Evolutionary conservation across 2,888 invertebrate genomes (phyloP).

Genomic region (Caenorhabditis plicata): DNA sequence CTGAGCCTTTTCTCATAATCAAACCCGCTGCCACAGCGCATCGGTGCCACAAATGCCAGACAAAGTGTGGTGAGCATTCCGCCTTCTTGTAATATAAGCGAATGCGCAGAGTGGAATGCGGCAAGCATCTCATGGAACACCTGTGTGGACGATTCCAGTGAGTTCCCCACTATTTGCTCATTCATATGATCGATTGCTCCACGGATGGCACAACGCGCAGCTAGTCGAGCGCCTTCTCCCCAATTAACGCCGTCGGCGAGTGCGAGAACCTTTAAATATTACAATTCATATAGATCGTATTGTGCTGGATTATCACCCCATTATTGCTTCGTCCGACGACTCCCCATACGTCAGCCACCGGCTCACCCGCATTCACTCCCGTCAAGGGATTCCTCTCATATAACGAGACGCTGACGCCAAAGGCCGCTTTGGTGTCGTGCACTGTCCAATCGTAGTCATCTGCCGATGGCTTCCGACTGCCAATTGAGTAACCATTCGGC

Average conservation of each 20-base stretch:
- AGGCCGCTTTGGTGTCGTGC: slow-evolving; percentile 74
- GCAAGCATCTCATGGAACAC: slow-evolving; percentile 78
- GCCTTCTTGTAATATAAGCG: slow-evolving; percentile 79
- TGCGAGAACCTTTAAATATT: slow-evolving; percentile 72
- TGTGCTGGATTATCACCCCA: slow-evolving; percentile 69
- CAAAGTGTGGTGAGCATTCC: slow-evolving; percentile 83
- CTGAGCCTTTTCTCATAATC: background rate
- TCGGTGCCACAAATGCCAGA: slow-evolving; percentile 75
- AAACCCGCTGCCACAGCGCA: slow-evolving; percentile 47
- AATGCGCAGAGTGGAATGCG: slow-evolving; percentile 83
- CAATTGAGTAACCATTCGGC: slow-evolving; percentile 31
- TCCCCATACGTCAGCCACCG: slow-evolving; percentile 85
- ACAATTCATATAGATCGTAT: background rate
- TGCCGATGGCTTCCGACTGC: slow-evolving; percentile 17
- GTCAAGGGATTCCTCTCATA: slow-evolving; percentile 83
- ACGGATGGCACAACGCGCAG: slow-evolving; percentile 75
- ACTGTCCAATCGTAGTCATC: slow-evolving; percentile 55
- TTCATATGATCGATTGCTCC: slow-evolving; percentile 82
- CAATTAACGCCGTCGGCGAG: slow-evolving; percentile 89
- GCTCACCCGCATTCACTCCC: slow-evolving; percentile 73
- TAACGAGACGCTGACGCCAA: slow-evolving; percentile 77
- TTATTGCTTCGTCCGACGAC: slow-evolving; percentile 75
- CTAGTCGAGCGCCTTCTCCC: slow-evolving; percentile 77
- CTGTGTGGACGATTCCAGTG: slow-evolving; percentile 69
- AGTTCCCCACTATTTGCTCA: slow-evolving; percentile 39